phyloP scores from a whole-genome alignment of 2,113 vertebrate genomes.

The Rhagologus leucostigma region DNA sequence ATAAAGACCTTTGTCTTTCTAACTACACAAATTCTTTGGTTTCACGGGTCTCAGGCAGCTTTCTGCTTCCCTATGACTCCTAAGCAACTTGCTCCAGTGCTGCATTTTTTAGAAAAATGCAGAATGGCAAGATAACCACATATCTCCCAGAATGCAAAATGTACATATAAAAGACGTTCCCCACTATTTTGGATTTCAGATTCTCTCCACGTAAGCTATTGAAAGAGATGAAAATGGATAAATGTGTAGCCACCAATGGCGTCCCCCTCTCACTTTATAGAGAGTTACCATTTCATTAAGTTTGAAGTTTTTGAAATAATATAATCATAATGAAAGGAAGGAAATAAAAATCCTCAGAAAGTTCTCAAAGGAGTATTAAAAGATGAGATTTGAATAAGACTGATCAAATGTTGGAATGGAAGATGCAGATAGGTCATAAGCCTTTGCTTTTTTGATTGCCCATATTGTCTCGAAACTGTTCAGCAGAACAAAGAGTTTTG shows the following conservation, averaged over 20 bases:
- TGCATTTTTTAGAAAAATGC: not conserved
- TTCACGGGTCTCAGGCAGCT: not conserved
- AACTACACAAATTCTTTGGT: not conserved
- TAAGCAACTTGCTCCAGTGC: not conserved
- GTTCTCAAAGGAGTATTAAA: constrained; percentile 73
- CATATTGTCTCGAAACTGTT: constrained; percentile 76
- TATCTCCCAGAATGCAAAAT: not conserved
- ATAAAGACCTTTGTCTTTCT: not conserved
- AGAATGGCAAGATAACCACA: not conserved
- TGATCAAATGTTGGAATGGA: constrained; percentile 73
- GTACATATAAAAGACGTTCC: constrained; percentile 27
- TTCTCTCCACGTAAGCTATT: constrained; percentile 58
- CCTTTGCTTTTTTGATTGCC: constrained; percentile 73
- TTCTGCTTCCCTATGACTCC: not conserved
- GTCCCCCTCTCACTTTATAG: constrained; percentile 52
- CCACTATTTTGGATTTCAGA: constrained; percentile 5
- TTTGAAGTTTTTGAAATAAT: constrained; percentile 68
- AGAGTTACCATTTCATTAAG: constrained; percentile 70
- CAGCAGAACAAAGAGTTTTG: constrained; percentile 76
- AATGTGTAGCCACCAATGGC: constrained; percentile 63
- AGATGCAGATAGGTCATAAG: constrained; percentile 65
- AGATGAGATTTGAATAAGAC: constrained; percentile 77
- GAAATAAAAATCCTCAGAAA: constrained; percentile 78
- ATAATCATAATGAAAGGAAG: constrained; percentile 72
- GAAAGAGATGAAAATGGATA: constrained; percentile 70